Evolutionary conservation across 2,113 vertebrate species (phyloP), one percentile per base, ranked within the genome.

Genomic region (Urocynchramus pylzowi): DNA sequence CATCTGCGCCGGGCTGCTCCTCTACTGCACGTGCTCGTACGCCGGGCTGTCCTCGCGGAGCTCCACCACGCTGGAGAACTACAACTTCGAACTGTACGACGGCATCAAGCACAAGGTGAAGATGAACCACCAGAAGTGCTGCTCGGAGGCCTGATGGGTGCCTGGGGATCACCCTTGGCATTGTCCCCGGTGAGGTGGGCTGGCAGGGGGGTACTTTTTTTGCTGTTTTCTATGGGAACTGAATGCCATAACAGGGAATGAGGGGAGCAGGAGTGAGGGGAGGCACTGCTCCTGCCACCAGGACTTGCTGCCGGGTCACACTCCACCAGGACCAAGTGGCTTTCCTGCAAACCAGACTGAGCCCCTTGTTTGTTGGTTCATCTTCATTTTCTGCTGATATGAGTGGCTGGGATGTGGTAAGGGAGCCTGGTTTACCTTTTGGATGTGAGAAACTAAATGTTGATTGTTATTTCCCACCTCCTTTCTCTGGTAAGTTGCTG

Each of bases 51-150:
- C 99, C 21, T 99, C 99, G 0, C 98, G 99, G 75, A 99, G 99
- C 97, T 99, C 99, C 96, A 99, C 99, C 42, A 99, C 99, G 0
- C 98, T 99, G 97, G 99, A 99, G 98, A 99, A 99, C 98, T 99
- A 99, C 98, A 99, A 99, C 98, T 99, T 99, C 0, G 99, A 99
- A 97, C 98, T 99, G 78, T 99, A 99, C 0, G 99, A 99, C 0
- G 99, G 99, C 89, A 99, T 99, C 97, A 99, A 99, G 98, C 99
- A 99, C 98, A 99, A 99, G 95, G 99, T 99, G 88, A 99, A 99
- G 98, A 99, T 99, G 95, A 99, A 99, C 97, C 99, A 99, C 97
- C 99, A 99, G 98, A 99, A 99, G 96, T 99, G 99, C 97, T 99
- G 99, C 98, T 99, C 99, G 0, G 99, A 99, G 95, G 99, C 99